Conservation (phyloP, 2,113 vertebrate genomes). For the Condylura cristata region DNA sequence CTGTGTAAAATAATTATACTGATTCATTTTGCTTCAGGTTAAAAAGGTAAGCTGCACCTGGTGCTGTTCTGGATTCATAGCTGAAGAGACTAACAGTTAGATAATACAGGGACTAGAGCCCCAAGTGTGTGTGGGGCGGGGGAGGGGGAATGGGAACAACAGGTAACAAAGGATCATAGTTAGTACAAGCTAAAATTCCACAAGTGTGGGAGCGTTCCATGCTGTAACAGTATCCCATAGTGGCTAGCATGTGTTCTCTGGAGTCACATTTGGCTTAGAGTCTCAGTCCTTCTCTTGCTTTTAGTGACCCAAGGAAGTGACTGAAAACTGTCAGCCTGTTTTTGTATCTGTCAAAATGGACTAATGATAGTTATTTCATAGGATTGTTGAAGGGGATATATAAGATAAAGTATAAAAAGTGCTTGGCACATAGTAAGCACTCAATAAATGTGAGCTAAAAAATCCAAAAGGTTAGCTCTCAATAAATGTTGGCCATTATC, state of each 20-base stretch:
- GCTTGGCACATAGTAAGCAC: background rate
- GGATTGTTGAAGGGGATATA: too few relatives aligned
- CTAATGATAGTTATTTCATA: too few relatives aligned
- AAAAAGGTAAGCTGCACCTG: background rate
- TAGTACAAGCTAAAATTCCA: background rate
- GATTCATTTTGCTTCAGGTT: slow-evolving; percentile 22
- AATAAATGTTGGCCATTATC: background rate
- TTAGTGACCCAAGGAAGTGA: too few relatives aligned
- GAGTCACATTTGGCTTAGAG: background rate
- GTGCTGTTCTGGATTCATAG: background rate
- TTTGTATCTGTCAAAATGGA: too few relatives aligned
- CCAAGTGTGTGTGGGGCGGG: background rate
- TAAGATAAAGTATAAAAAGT: background rate
- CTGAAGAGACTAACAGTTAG: too few relatives aligned
- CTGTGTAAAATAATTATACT: background rate
- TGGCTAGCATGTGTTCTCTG: background rate
- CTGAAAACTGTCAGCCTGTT: too few relatives aligned
- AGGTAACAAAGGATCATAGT: background rate
- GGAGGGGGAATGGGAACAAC: background rate
- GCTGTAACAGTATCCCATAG: background rate
- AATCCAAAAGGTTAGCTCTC: background rate
- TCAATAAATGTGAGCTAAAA: slow-evolving; percentile 31
- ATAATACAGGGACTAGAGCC: background rate
- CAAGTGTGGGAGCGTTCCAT: background rate
- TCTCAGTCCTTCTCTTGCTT: background rate